These are phyloP conservation scores for Daboia siamensis DNA, from an alignment of 2,113 vertebrate genomes.

Conservation along the genomic window DNA sequence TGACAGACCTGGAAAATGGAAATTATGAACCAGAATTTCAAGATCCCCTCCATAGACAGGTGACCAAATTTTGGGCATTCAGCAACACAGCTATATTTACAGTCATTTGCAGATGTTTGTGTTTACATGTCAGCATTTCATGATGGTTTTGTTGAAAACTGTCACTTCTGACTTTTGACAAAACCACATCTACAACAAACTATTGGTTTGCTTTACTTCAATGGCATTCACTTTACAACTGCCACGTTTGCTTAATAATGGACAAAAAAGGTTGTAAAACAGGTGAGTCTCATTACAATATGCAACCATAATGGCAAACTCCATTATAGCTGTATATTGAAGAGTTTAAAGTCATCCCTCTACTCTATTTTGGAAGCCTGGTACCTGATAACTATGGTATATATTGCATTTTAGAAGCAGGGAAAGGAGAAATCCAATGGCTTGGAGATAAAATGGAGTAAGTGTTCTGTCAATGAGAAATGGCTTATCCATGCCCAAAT, in stretches of 20 bases:
- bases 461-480: background rate
- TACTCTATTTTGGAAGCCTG: background rate
- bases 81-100: background rate
- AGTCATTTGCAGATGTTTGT: background rate
- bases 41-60: background rate
- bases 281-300: no score
- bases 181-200: background rate
- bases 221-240: no score
- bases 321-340: no score
- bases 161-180: background rate
- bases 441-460: background rate
- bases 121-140: background rate
- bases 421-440: background rate
- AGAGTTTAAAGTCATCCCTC: background rate
- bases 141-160: background rate
- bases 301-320: no score
- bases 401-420: background rate
- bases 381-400: background rate
- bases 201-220: no score
- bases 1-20: background rate
- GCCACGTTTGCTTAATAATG: no score
- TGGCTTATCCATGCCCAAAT: background rate
- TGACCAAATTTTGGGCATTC: background rate
- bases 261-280: no score
- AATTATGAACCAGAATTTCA: background rate